Evolutionary conservation across 1,140 invertebrate genomes (phyloP), one percentile per base, ranked within the genome.

Genomic region (Leptonema lineaticorne): DNA sequence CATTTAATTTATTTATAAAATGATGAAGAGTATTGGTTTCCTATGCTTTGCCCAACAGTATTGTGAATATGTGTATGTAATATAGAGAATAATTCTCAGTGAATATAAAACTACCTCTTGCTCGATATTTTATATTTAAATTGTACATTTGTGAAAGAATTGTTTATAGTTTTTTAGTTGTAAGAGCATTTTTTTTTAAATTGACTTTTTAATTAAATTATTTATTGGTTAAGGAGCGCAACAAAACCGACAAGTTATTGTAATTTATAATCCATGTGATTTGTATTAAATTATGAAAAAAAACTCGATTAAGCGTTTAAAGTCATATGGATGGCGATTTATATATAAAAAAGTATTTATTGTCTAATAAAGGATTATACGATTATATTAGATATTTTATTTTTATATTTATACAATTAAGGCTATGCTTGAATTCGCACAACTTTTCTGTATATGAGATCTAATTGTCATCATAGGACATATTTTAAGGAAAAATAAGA

Each of bases 81-180:
- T 45, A 22, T 48, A 65, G 67, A 72, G 53, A 72, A 53, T 57
- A 22, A 72, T 72, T 72, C 70, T 72, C 70, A 67, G 67, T 72
- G 70, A 72, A 72, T 72, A 69, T 63, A 37, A 53, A 72, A 69
- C 70, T 72, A 72, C 70, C 70, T 72, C 70, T 69, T 69, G 67
- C 67, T 67, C 69, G 70, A 69, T 69, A 68, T 68, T 71, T 68
- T 64, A 71, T 50, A 63, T 60, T 70, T 63, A 29, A 60, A 29
- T 69, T n/a, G n/a, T n/a, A 37, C 66, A 65, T 28, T 41, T 53
- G 46, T 48, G 56, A 9, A 58, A 26, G 29, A 58, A 27, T 58
- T 30, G 28, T 58, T 28, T 58, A 27, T 58, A 30, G 56, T 28
- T 28, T 27, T 16, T 53, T 62, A 26, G 14, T 16, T 45, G 24